Conservation (phyloP, 2,113 vertebrate genomes). For the Phalacrocorax aristotelis region DNA sequence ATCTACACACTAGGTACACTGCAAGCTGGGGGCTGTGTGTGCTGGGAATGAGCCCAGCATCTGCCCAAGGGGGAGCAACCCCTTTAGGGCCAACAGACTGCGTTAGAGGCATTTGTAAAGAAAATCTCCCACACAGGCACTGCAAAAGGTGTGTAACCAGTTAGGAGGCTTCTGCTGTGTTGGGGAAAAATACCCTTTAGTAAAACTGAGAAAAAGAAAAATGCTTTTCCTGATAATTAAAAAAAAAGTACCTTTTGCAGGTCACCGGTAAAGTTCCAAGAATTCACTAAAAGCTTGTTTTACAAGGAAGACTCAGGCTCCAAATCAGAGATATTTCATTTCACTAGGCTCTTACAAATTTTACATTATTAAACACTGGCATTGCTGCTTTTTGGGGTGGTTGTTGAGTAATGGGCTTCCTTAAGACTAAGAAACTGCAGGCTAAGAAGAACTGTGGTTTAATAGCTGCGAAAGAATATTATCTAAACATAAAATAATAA, state of each 20-base stretch:
- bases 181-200: slow-evolving; percentile 17
- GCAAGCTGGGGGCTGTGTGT: slow-evolving; percentile 16
- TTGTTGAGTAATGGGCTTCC: slow-evolving; percentile 50
- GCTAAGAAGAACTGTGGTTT: slow-evolving; percentile 18
- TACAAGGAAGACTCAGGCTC: slow-evolving; percentile 11
- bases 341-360: slow-evolving; percentile 62
- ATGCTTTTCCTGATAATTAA: not conserved
- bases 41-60: slow-evolving; percentile 7
- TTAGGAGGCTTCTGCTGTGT: not conserved
- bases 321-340: slow-evolving; percentile 52
- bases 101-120: not conserved
- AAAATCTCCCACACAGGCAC: slow-evolving; percentile 14
- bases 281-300: slow-evolving; percentile 45
- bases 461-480: not conserved
- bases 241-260: not conserved
- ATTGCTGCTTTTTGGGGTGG: slow-evolving; percentile 44
- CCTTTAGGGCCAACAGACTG: not conserved
- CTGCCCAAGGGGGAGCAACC: not conserved
- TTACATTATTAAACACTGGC: slow-evolving; percentile 69
- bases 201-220: slow-evolving; percentile 25
- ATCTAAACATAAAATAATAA: slow-evolving; percentile 23
- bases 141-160: not conserved
- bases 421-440: slow-evolving; percentile 22
- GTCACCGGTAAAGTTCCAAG: slow-evolving; percentile 28
- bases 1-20: not conserved